Percentiles rank a stretch among this genome's conserved stretches.
Conservation (phyloP, 35 echinoderm and acorn worm species). For the Heliocidaris tuberculata region DNA sequence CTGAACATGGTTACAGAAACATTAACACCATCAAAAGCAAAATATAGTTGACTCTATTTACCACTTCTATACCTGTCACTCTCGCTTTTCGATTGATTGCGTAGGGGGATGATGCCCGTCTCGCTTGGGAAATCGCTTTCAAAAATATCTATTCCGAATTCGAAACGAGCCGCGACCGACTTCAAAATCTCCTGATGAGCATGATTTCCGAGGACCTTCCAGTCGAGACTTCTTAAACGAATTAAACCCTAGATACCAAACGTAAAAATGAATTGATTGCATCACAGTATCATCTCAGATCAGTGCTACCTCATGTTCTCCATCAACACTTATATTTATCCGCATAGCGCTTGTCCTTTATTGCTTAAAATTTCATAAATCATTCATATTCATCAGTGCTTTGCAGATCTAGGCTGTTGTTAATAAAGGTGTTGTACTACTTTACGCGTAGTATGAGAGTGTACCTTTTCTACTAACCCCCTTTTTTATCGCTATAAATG, state of each 20-base stretch:
- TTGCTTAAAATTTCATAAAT: no score
- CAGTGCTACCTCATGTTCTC: neutral
- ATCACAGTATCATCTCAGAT: neutral
- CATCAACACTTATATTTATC: no score
- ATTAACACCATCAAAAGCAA: neutral
- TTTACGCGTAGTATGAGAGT: no score
- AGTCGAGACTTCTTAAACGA: neutral
- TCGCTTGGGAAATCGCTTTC: neutral
- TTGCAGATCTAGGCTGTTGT: no score
- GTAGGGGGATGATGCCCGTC: neutral
- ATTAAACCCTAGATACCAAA: neutral
- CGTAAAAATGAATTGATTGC: neutral
- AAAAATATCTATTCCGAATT: slow-evolving; percentile 19
- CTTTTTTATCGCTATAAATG: no score
- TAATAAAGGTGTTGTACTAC: no score
- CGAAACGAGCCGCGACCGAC: neutral
- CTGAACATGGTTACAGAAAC: neutral
- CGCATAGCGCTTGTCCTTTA: no score
- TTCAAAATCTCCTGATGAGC: neutral
- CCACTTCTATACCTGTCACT: neutral
- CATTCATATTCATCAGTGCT: no score
- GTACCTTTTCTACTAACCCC: no score
- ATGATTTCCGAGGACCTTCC: neutral
- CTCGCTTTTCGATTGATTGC: neutral
- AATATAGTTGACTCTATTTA: no score